Evolutionary conservation across 2,888 invertebrate genomes (phyloP).

Genomic region (Latrodectus hesperus): DNA sequence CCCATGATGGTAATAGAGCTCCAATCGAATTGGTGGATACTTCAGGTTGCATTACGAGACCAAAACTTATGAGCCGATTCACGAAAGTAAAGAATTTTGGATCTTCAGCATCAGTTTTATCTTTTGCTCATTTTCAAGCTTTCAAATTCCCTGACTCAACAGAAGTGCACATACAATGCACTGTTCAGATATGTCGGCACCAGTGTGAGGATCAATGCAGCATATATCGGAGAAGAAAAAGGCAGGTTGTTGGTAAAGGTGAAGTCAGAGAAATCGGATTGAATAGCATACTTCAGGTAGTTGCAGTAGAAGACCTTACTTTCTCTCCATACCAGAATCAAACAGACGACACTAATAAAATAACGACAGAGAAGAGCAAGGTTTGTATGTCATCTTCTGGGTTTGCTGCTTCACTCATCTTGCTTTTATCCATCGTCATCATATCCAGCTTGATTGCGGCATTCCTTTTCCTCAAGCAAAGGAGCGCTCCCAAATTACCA

Average conservation of each 20-base stretch:
- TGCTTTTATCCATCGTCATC: constrained; percentile 87
- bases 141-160: constrained; percentile 97
- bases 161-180: constrained; percentile 97
- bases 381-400: constrained; percentile 96
- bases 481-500: constrained; percentile 33
- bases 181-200: constrained; percentile 93
- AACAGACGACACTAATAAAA: constrained; percentile 51
- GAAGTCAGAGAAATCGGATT: constrained; percentile 71
- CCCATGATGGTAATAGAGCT: constrained; percentile 93
- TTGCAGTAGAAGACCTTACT: constrained; percentile 91
- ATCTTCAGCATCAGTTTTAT: constrained; percentile 91
- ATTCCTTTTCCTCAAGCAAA: constrained; percentile 86
- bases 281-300: constrained; percentile 78
- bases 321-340: constrained; percentile 74
- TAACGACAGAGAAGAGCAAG: constrained; percentile 66
- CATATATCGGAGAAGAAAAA: constrained; percentile 61
- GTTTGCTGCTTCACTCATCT: constrained; percentile 88
- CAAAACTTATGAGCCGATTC: constrained; percentile 93
- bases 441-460: constrained; percentile 90
- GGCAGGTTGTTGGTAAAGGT: constrained; percentile 35
- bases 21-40: constrained; percentile 95
- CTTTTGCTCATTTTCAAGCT: constrained; percentile 94
- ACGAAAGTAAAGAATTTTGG: constrained; percentile 97
- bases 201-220: constrained; percentile 86
- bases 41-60: constrained; percentile 91